These are phyloP conservation scores for Propsilocerus akamusi DNA, from an alignment of 1,140 invertebrate species.

Conservation along the genomic window DNA sequence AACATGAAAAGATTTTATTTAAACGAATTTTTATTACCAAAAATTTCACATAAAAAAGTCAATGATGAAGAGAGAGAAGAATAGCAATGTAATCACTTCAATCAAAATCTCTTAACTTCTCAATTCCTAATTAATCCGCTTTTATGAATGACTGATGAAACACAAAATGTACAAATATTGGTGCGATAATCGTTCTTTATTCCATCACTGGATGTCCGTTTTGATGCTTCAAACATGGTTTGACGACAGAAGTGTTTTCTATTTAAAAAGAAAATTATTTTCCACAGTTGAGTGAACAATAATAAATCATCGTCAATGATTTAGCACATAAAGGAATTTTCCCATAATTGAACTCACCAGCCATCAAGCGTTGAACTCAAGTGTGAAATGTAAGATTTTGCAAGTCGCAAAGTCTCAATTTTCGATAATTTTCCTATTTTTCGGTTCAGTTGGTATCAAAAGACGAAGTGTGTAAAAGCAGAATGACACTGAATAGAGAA, in stretches of 20 bases:
- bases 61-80: too few relatives aligned
- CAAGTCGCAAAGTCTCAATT: constrained; percentile 82
- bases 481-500: constrained; percentile 68
- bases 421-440: constrained; percentile 83
- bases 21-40: too few relatives aligned
- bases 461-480: constrained; percentile 66
- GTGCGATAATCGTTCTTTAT: constrained; percentile 4
- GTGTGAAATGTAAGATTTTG: constrained; percentile 82
- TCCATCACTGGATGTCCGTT: background rate
- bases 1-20: too few relatives aligned
- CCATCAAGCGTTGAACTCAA: constrained; percentile 50
- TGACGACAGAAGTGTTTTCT: constrained; percentile 7
- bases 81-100: too few relatives aligned
- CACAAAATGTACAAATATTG: constrained; percentile 11
- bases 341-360: constrained; percentile 25
- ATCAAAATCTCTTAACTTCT: background rate
- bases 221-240: constrained; percentile 5
- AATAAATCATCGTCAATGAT: background rate
- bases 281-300: background rate
- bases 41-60: too few relatives aligned
- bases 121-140: background rate
- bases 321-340: background rate
- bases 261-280: constrained; percentile 5
- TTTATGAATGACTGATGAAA: constrained; percentile 1
- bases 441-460: constrained; percentile 82